Percentiles rank a stretch among this genome's conserved stretches.
Conservation (phyloP, 2,113 vertebrate genomes). For the Notechis scutatus region DNA sequence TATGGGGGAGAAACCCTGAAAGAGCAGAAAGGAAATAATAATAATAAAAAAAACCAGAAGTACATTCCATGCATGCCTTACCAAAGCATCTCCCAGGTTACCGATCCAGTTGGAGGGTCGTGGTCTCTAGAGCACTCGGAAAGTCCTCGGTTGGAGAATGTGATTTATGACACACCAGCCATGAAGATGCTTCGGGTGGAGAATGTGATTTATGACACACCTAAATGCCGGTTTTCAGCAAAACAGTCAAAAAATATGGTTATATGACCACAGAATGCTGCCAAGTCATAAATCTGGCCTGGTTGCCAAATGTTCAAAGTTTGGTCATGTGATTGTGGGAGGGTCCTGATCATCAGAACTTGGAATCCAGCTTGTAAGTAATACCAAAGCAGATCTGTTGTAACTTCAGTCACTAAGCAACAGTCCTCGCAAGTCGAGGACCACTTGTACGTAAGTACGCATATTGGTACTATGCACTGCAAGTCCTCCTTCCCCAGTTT, state of each 20-base stretch:
- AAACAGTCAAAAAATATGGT: not conserved
- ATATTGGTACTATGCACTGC: not conserved
- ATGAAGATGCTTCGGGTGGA: too few species aligned
- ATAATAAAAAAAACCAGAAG: too few species aligned
- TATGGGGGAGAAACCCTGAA: too few species aligned
- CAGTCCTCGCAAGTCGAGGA: too few species aligned
- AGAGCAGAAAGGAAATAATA: too few species aligned
- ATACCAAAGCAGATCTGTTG: not conserved
- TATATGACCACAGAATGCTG: not conserved
- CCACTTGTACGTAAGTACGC: not conserved
- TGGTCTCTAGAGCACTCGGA: too few species aligned
- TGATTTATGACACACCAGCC: too few species aligned
- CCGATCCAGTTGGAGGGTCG: too few species aligned
- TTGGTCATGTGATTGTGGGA: not conserved
- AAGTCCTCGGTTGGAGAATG: too few species aligned
- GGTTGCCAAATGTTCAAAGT: not conserved
- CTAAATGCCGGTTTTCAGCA: not conserved
- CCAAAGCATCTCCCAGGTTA: too few species aligned
- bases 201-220: too few species aligned
- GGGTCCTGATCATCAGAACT: not conserved
- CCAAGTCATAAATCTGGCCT: not conserved
- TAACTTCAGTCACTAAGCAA: not conserved
- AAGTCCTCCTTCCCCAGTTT: not conserved
- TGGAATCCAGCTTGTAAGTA: not conserved
- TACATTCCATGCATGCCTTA: too few species aligned